These are phyloP conservation scores for Ciconia nigra DNA, from an alignment of 2,797 vertebrate species.

Conservation along the genomic window DNA sequence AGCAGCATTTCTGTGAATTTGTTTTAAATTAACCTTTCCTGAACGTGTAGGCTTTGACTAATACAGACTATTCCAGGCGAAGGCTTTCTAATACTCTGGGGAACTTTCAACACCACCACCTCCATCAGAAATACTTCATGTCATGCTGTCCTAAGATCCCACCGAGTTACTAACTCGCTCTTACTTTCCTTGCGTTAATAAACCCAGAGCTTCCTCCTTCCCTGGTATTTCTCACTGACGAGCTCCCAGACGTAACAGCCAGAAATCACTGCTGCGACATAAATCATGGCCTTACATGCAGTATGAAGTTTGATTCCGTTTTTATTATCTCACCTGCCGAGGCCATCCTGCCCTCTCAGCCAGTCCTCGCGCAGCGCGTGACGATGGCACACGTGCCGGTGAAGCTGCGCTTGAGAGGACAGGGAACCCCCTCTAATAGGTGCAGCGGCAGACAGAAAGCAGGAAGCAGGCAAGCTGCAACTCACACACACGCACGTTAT, in stretches of 20 bases:
- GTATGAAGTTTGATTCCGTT: rapidly evolving
- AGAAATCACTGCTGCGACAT: neutral
- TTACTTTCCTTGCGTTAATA: neutral
- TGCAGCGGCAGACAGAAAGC: neutral
- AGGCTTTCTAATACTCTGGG: neutral
- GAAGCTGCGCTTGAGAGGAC: neutral
- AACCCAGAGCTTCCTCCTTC: neutral
- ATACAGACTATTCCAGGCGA: neutral
- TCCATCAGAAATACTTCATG: neutral
- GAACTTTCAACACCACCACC: neutral
- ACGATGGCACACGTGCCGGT: rapidly evolving
- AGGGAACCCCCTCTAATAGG: neutral
- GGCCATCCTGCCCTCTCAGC: neutral
- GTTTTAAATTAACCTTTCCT: neutral
- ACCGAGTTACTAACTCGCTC: neutral
- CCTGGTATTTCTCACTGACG: neutral
- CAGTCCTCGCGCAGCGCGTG: too few species aligned
- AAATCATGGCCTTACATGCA: neutral
- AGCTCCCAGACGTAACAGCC: neutral
- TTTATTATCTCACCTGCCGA: neutral
- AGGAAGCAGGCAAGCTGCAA: neutral
- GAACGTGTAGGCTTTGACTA: neutral
- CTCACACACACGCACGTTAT: too few species aligned
- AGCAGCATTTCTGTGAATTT: neutral
- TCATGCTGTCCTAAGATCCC: too few species aligned